These are phyloP conservation scores for Nomada hirtipes DNA, from an alignment of 2,888 invertebrate species.

Conservation along the genomic window DNA sequence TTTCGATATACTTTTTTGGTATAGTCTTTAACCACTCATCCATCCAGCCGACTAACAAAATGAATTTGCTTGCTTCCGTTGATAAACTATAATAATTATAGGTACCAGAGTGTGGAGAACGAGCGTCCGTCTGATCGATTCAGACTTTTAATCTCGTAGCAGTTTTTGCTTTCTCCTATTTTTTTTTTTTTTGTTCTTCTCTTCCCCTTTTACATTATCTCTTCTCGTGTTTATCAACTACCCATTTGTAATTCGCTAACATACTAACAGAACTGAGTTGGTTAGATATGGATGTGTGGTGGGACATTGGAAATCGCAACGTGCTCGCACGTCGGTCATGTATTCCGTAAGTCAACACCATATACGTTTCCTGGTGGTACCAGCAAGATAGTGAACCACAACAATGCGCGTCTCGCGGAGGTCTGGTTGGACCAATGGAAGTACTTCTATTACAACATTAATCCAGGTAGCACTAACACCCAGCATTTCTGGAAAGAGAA, in stretches of 20 bases:
- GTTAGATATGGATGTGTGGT: constrained; percentile 99
- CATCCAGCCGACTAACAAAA: constrained; percentile 83
- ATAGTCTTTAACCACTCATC: constrained; percentile 83
- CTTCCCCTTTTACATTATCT: neutral
- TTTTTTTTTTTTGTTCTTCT: constrained; percentile 5
- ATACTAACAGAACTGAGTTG: constrained; percentile 84
- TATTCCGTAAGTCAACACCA: constrained; percentile 98
- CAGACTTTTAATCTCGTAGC: constrained; percentile 44
- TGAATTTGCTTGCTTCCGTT: constrained; percentile 67
- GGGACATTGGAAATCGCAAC: constrained; percentile 97
- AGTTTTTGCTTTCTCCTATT: constrained; percentile 27
- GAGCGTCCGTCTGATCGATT: constrained; percentile 31
- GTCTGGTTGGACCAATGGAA: constrained; percentile 99
- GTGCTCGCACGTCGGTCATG: constrained; percentile 98
- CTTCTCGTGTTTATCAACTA: constrained; percentile 50
- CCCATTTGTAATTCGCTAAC: constrained; percentile 72
- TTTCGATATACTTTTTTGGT: constrained; percentile 46
- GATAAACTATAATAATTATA: constrained; percentile 67
- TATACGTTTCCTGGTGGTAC: constrained; percentile 99
- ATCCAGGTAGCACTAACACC: constrained; percentile 91
- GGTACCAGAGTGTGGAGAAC: constrained; percentile 70
- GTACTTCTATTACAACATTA: constrained; percentile 99
- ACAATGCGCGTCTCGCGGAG: constrained; percentile 98
- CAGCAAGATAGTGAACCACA: constrained; percentile 98
- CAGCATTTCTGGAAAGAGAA: constrained; percentile 59